Conservation (phyloP, 1,140 invertebrate genomes). For the Cyclargus thomasi region DNA sequence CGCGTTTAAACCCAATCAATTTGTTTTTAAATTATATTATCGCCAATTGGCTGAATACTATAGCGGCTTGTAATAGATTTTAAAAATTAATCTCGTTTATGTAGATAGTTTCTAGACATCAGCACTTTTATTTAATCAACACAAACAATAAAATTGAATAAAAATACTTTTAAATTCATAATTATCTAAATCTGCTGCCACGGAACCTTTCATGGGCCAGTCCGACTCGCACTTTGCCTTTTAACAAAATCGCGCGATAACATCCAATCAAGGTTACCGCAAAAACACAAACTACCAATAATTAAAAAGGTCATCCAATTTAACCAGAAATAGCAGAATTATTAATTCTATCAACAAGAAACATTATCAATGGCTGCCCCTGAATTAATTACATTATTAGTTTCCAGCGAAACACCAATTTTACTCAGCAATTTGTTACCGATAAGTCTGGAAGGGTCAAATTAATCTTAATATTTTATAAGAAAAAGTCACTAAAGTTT, state of each 20-base stretch:
- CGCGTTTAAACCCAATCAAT: too few species aligned
- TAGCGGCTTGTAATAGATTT: too few species aligned
- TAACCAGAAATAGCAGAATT: neutral
- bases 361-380: neutral
- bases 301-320: neutral
- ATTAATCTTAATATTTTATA: neutral
- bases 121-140: too few species aligned
- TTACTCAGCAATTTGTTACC: neutral
- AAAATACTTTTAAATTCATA: too few species aligned
- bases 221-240: too few species aligned
- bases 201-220: too few species aligned
- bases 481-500: neutral
- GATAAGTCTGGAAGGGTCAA: neutral
- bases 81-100: too few species aligned
- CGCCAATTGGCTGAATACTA: too few species aligned
- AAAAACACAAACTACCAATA: neutral
- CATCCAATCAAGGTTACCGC: neutral
- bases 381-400: slow-evolving; percentile 5
- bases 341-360: slow-evolving; percentile 4
- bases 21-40: too few species aligned
- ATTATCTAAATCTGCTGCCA: too few species aligned
- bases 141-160: too few species aligned
- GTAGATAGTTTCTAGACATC: too few species aligned
- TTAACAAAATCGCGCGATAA: neutral
- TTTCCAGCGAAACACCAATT: slow-evolving; percentile 7